Base-by-base conservation (phyloP, 2,888 invertebrate genomes). In the Yponomeuta malinellus region DNA sequence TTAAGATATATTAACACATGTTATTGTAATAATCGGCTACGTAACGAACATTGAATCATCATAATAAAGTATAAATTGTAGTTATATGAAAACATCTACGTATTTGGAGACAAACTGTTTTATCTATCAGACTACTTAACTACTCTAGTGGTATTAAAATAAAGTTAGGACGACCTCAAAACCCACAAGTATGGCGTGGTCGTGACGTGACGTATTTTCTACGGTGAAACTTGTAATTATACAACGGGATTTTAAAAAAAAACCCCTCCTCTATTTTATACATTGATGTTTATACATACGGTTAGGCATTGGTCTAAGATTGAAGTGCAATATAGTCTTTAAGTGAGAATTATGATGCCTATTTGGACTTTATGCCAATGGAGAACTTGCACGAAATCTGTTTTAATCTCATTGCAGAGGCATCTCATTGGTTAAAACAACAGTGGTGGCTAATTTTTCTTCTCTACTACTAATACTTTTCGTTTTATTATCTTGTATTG, bases 221-320 rank as follows among this genome's bases (percentile, higher is more conserved):
- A 65, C 65, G 9, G 31, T 65, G 65, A 59, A 59, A 59, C 52
- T 59, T 59, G 52, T 59, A 59, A 52, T 59, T 65, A 33, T 65
- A 33, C 10, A 33, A 65, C 5, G 10, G 65, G 65, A 29, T n/a
- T 69, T 33, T 33, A 15, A 33, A 15, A 15, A 15, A 10, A 70
- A 15, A 10, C 10, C 48, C 63, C 37, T 63, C 43, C 59, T 63
- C 63, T 70, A 70, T 48, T 48, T 70, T 63, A 43, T 70, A 63
- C 70, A 43, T 64, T 43, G 48, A 64, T 70, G 70, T 48, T 64
- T 70, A 48, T 70, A 68, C 43, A 15, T 67, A 48, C 33, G 10
- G 33, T 33, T 70, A 70, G 59, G 63, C 43, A 31, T 23, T 43
- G 43, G 43, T 6, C 59, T 69, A 69, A 68, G 52, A 52, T 68